Conservation (phyloP, 2,888 invertebrate genomes). For the Microctonus brassicae region DNA sequence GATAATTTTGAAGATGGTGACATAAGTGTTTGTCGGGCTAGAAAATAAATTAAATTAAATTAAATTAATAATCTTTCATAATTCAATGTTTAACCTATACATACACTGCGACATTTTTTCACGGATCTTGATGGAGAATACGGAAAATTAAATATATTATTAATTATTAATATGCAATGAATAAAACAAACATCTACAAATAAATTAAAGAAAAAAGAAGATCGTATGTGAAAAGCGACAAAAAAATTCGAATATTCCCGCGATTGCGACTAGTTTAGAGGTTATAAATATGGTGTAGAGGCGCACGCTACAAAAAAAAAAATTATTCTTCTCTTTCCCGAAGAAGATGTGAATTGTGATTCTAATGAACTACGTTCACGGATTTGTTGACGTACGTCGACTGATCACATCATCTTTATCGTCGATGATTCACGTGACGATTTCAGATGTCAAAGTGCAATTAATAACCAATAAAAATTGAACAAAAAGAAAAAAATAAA, state of each 20-base stretch:
- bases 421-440: constrained; percentile 41
- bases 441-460: constrained; percentile 49
- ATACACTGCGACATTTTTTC: neutral
- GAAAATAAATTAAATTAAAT: neutral
- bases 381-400: neutral
- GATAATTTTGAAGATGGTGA: neutral
- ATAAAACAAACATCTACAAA: too few relatives aligned
- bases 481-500: constrained; percentile 24
- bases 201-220: too few relatives aligned
- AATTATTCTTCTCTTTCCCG: too few relatives aligned
- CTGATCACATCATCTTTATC: neutral
- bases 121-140: too few relatives aligned
- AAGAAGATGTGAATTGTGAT: too few relatives aligned
- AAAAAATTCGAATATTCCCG: too few relatives aligned
- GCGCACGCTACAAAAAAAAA: too few relatives aligned
- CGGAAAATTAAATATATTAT: too few relatives aligned
- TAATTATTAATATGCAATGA: too few relatives aligned
- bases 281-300: too few relatives aligned
- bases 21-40: neutral
- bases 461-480: constrained; percentile 30
- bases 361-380: neutral
- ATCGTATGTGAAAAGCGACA: too few relatives aligned
- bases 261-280: too few relatives aligned
- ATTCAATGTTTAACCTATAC: neutral
- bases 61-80: neutral